phyloP scores from a whole-genome alignment of 2,797 vertebrate species.

The Toxotes lorentzi region DNA sequence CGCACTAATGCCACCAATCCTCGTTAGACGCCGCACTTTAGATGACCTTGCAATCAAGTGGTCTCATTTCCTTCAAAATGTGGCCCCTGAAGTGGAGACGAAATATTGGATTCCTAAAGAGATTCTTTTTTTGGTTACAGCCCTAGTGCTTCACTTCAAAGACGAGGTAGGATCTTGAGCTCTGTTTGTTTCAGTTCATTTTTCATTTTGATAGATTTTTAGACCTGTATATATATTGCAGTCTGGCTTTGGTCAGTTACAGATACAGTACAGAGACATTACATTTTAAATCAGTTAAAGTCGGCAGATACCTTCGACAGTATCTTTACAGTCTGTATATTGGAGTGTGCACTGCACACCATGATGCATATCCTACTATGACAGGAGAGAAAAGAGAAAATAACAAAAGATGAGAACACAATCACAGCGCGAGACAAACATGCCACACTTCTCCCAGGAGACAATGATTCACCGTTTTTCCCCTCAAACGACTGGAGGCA shows the following conservation, averaged over 20 bases:
- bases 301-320: background rate
- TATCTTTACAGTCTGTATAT: slow-evolving; percentile 23
- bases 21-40: slow-evolving; percentile 32
- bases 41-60: slow-evolving; percentile 42
- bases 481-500: background rate
- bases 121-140: background rate
- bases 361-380: slow-evolving; percentile 1
- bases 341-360: background rate
- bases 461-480: slow-evolving; percentile 14
- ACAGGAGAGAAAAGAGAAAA: slow-evolving; percentile 25
- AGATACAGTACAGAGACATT: background rate
- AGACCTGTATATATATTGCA: background rate
- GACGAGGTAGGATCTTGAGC: background rate
- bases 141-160: background rate
- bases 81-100: slow-evolving; percentile 2
- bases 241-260: background rate
- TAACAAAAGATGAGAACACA: slow-evolving; percentile 13
- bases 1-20: slow-evolving; percentile 29
- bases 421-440: slow-evolving; percentile 24
- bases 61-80: slow-evolving; percentile 41
- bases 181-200: background rate
- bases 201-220: background rate
- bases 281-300: background rate
- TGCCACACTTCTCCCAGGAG: slow-evolving; percentile 19
- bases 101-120: background rate